Percentiles rank a stretch among this genome's conserved stretches.
Evolutionary conservation across 2,888 invertebrate genomes (phyloP).

Genomic region (Noctua comes): DNA sequence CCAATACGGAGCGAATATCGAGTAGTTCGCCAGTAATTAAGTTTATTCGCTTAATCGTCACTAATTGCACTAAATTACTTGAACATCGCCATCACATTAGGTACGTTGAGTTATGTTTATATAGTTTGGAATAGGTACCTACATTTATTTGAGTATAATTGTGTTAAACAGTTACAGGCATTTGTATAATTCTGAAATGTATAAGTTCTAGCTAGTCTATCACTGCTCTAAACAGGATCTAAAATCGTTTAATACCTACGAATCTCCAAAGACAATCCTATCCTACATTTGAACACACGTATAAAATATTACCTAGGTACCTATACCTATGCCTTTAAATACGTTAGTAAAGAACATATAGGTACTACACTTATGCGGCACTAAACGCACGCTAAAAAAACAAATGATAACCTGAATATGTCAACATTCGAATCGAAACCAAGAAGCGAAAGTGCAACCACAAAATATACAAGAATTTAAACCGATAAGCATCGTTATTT

Average conservation of each 20-base stretch:
- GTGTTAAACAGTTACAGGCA: not conserved
- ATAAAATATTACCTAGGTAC: too few species aligned
- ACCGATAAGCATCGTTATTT: slow-evolving; percentile 16
- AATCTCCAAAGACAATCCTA: not conserved
- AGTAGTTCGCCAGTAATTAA: slow-evolving; percentile 9
- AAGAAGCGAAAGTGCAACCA: slow-evolving; percentile 44
- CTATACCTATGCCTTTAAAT: not conserved
- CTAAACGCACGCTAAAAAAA: slow-evolving; percentile 15
- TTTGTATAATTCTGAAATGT: not conserved
- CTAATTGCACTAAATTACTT: slow-evolving; percentile 39
- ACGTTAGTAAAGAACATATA: not conserved
- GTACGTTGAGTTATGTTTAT: not conserved
- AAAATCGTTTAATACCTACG: not conserved
- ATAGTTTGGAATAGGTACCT: not conserved
- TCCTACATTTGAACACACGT: not conserved
- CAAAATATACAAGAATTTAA: slow-evolving; percentile 15
- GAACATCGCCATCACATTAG: slow-evolving; percentile 17
- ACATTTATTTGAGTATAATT: not conserved
- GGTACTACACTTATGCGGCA: not conserved
- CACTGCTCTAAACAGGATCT: not conserved
- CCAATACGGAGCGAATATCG: not conserved
- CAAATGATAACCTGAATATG: slow-evolving; percentile 24
- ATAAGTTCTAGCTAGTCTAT: not conserved
- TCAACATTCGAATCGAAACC: slow-evolving; percentile 31
- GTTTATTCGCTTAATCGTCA: slow-evolving; percentile 21